Evolutionary conservation across 2,113 vertebrate genomes (phyloP), one percentile per base, ranked within the genome.

Genomic region (Tiliqua scincoides): DNA sequence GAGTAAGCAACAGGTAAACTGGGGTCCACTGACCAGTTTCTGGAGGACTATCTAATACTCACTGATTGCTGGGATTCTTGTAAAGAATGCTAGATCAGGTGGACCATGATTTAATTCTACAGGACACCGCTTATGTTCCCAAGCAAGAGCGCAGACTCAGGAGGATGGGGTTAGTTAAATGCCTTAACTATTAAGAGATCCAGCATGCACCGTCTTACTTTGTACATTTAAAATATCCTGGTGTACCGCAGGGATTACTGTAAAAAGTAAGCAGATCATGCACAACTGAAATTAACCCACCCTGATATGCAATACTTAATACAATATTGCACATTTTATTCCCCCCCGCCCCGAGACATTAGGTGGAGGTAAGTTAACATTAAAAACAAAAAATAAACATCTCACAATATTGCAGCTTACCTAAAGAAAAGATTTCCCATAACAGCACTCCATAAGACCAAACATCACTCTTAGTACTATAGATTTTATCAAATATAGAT

Each of bases 391-490:
- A 48, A 4, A 48, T 5, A 48, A 48, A 48, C 23, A 48, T 8
- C 43, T 8, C 43, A 17, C 54, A 57, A 57, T 57, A 57, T 57
- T 54, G 74, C 43, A 62, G 85, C 92, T 0, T 93, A 99, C 99
- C 99, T 92, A 99, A 94, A 89, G 99, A 99, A 96, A 99, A 99
- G 93, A 99, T 99, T 93, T 99, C 99, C 99, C 99, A 99, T 73
- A 99, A 97, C 92, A 99, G 95, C 11, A 99, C 97, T 70, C 98
- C 98, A 0, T 95, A 99, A 70, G 99, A 98, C 99, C 99, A 99
- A 87, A 99, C 98, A 0, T 99, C 99, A 0, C 99, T 99, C 96
- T 99, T 98, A 61, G 98, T 97, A 84, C 98, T 99, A 93, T 99
- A 99, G 93, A 99, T 96, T 93, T 99, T 99, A 97, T 99, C 99